Evolutionary conservation across 92 coral and sea anemone genomes (phyloP), one percentile per base, ranked within the genome.

Genomic region (Anthopleura xanthogrammica): DNA sequence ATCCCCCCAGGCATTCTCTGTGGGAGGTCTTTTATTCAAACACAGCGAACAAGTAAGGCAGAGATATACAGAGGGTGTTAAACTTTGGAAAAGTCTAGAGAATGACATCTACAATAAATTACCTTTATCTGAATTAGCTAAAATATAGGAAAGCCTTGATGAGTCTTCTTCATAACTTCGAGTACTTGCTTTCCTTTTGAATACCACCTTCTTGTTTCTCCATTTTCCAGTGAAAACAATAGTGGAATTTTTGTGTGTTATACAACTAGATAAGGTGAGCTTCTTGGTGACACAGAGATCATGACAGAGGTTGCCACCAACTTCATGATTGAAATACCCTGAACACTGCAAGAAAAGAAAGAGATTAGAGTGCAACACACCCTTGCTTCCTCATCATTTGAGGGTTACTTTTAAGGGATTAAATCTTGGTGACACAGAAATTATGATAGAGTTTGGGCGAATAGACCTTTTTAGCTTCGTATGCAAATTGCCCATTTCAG

Each of bases 241-340:
- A 74, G 98, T 96, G n/a, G 92, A 88, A 62, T 94, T 89, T 80
- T 96, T 96, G 83, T 92, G 93, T 58, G 98, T 92, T 23, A 87
- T 77, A 42, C 99, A 96, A 54, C 91, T 83, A n/a, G 91, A 86
- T 29, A 96, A 72, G 39, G 72, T 85, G 73, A 96, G 64, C 2
- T 74, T 72, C 46, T 48, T 79, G 22, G 77, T 91, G 70, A 73
- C 52, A 41, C 99, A 97, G 39, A 97, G 88, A 85, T 97, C 99
- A 8, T 86, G 68, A 70, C 99, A 97, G 7, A 97, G 91, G 84
- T 97, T 94, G 0, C 99, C 99, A 60, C 95, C 95, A 83, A 88
- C 77, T 57, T 11, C 73, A 4, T 94, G 91, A 36, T 79, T 68
- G 40, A 65, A 68, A 85, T 92, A 89, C 13, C 88, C 98, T 14